Conservation (phyloP, 2,113 vertebrate species). For the Tachysurus vachellii region DNA sequence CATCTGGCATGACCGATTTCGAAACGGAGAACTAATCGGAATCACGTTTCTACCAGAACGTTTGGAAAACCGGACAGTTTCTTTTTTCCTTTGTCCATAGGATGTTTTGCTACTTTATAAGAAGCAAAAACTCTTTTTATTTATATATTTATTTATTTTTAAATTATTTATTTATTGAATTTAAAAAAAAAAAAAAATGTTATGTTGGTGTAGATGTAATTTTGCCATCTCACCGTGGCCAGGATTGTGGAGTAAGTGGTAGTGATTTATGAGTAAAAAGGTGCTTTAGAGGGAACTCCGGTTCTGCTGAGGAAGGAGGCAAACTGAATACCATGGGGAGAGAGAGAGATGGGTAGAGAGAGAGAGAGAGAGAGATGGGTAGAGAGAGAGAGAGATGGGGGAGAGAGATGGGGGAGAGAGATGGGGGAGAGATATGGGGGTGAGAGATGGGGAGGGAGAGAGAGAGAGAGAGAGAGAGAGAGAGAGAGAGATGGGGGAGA, state of each 20-base stretch:
- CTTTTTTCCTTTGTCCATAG: background rate
- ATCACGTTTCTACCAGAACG: background rate
- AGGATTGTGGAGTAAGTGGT: background rate
- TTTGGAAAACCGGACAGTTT: background rate
- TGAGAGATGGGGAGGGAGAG: too few species aligned
- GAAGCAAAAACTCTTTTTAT: background rate
- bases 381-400: conserved; percentile 9
- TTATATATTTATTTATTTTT: too few species aligned
- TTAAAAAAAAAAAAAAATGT: background rate
- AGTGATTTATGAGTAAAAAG: background rate
- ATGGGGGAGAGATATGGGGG: conserved; percentile 1
- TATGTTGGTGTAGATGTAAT: background rate
- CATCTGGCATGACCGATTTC: background rate
- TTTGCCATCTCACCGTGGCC: background rate
- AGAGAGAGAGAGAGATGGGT: background rate
- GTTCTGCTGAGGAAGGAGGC: background rate
- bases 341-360: conserved; percentile 10
- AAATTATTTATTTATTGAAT: too few species aligned
- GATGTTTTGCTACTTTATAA: background rate
- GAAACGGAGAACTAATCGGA: background rate
- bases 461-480: conserved; percentile 13
- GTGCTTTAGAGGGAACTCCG: background rate
- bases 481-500: conserved; percentile 17
- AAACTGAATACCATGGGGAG: background rate
- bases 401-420: conserved; percentile 1